Evolutionary conservation across 2,888 invertebrate species (phyloP), one percentile per base, ranked within the genome.

Genomic region (Diadegma fenestrale): DNA sequence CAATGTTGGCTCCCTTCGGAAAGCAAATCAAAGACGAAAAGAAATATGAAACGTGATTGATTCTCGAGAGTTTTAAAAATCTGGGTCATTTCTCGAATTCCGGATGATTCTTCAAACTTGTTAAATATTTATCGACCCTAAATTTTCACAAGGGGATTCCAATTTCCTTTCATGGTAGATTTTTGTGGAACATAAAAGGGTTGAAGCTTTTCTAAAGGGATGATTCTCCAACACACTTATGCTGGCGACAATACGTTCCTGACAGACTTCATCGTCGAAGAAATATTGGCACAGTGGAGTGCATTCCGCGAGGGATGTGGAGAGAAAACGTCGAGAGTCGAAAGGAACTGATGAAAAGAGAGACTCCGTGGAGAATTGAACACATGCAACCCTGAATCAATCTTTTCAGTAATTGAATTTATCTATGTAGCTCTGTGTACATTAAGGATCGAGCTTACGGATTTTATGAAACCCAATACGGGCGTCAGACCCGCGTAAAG

Each of bases 241-340:
- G 37, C 54, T 41, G 19, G 19, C 14, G 37, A 30, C 26, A 30
- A 63, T 75, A 45, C 45, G 14, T 6, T 19, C 17, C 12, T 37
- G 48, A 37, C 37, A 33, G 64, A 37, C 48, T 43, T 51, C 48
- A 76, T 48, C 76, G 22, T 64, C 64, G 48, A 22, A 76, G 64
- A 76, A 76, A 76, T 64, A 76, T 76, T 64, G 33, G 37, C 33
- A 19, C 33, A 76, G 76, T 12, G 33, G 22, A 76, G 76, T 76
- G 76, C 76, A 76, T 64, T 76, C 22, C 30, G 5, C 48, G 37
- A 76, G 48, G 48, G 63, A 48, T 45, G 30, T 33, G 3, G 48
- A 12, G 17, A 48, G 48, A 51, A 69, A 69, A 33, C 48, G 10
- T 33, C 33, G 33, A 51, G 69, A 69, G 43, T 19, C 19, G 26